Evolutionary conservation across 1,140 invertebrate species (phyloP).

Genomic region (Glossosoma conforme): DNA sequence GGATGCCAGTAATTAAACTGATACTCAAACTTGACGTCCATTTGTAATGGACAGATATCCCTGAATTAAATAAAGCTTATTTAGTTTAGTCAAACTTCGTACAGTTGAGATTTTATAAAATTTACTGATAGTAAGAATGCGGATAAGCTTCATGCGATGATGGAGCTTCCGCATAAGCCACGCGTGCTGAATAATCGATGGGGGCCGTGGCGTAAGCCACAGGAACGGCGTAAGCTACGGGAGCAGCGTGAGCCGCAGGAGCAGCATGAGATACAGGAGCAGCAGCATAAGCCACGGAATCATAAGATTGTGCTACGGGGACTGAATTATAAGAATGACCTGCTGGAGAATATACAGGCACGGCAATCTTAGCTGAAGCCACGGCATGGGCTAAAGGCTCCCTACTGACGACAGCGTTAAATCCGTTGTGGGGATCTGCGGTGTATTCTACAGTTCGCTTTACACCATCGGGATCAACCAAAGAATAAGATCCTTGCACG

Average conservation of each 20-base stretch:
- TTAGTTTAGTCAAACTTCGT: too few relatives aligned
- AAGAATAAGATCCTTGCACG: constrained; percentile 56
- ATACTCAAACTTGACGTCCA: too few relatives aligned
- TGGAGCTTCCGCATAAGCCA: too few relatives aligned
- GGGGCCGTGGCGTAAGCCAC: constrained; percentile 35
- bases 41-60: too few relatives aligned
- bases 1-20: too few relatives aligned
- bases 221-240: constrained; percentile 55
- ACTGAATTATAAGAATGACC: constrained; percentile 23
- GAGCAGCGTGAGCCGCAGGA: constrained; percentile 51
- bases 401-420: constrained; percentile 43
- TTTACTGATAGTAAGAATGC: too few relatives aligned
- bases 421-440: constrained; percentile 46
- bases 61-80: too few relatives aligned
- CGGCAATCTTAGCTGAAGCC: constrained; percentile 40
- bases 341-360: constrained; percentile 19
- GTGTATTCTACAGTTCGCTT: constrained; percentile 48
- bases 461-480: constrained; percentile 45
- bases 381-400: constrained; percentile 36
- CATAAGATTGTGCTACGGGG: constrained; percentile 18
- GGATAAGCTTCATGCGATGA: too few relatives aligned
- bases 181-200: constrained; percentile 19
- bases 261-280: constrained; percentile 53
- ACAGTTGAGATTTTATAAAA: too few relatives aligned
- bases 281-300: constrained; percentile 49